Evolutionary conservation across 92 coral and sea anemone genomes (phyloP).

Genomic region (Palythoa heliodiscus): DNA sequence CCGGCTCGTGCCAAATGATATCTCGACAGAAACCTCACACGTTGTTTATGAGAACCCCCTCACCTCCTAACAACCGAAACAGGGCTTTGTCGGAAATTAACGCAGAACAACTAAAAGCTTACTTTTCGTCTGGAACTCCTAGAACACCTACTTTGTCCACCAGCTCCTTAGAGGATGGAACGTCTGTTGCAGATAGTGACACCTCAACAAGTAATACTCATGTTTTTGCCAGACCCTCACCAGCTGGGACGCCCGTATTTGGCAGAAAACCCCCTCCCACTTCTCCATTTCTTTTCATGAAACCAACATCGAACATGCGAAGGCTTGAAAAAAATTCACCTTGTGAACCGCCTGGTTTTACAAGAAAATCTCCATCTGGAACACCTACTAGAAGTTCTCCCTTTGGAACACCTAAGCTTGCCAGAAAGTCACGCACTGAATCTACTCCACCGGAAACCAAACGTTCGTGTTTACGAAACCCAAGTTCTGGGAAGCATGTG

Average conservation of each 20-base stretch:
- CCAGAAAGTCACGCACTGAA: not conserved
- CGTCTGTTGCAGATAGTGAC: not conserved
- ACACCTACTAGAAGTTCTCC: not conserved
- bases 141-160: not conserved
- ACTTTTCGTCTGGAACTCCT: conserved; percentile 6
- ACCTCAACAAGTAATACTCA: not conserved
- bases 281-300: not conserved
- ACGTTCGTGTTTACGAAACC: not conserved
- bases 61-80: conserved; percentile 15
- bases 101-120: not conserved
- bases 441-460: not conserved
- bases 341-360: conserved; percentile 12
- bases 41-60: not conserved
- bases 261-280: conserved; percentile 5
- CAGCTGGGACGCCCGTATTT: conserved; percentile 30
- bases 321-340: not conserved
- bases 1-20: not conserved
- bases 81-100: conserved; percentile 13
- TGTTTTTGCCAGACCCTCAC: conserved; percentile 11
- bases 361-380: not conserved
- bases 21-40: not conserved
- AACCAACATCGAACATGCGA: not conserved
- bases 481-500: not conserved
- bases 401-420: not conserved
- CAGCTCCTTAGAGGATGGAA: not conserved